Conservation (phyloP, 2,888 invertebrate species). For the Eumerus sabulonum region DNA sequence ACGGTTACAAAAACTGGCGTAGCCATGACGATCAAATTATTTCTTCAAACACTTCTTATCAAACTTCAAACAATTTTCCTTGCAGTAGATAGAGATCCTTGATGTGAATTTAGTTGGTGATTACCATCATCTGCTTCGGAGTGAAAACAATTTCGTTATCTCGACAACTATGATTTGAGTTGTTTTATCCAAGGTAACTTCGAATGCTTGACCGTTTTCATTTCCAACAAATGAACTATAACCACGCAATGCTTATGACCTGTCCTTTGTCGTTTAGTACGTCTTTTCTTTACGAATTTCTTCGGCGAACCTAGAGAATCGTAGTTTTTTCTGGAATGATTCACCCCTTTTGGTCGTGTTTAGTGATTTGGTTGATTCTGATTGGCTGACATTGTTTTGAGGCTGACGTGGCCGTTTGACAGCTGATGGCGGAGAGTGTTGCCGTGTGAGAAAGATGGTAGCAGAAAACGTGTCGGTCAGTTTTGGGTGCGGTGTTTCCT, state of each 20-base stretch:
- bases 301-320: constrained; percentile 6
- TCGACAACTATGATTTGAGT: constrained; percentile 22
- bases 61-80: not conserved
- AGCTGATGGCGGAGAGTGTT: constrained; percentile 3
- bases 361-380: constrained; percentile 53
- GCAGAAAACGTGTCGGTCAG: no score
- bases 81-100: not conserved
- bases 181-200: constrained; percentile 37
- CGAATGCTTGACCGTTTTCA: constrained; percentile 51
- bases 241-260: not conserved
- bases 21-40: constrained; percentile 29
- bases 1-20: constrained; percentile 75
- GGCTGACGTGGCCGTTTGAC: constrained; percentile 60
- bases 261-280: constrained; percentile 5
- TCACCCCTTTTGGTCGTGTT: not conserved
- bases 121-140: constrained; percentile 25
- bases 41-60: no score
- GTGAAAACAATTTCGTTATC: constrained; percentile 8
- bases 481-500: no score
- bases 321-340: constrained; percentile 35
- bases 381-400: constrained; percentile 30
- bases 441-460: not conserved
- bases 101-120: constrained; percentile 11
- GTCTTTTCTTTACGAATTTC: constrained; percentile 5
- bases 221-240: constrained; percentile 19